Base-by-base conservation (phyloP, 2,113 vertebrate species). In the Gobius niger region DNA sequence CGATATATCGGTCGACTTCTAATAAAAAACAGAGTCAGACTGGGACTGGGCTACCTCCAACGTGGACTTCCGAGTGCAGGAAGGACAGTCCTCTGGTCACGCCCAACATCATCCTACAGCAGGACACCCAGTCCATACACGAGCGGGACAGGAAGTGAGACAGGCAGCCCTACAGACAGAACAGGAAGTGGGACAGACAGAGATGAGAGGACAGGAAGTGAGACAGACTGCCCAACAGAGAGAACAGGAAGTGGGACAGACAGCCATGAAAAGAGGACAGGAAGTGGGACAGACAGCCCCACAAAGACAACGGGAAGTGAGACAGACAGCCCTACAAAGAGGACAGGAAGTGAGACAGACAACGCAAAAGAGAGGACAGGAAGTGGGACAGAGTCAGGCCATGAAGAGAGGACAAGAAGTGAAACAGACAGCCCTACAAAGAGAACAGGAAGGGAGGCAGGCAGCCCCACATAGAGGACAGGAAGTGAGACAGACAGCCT, bases 41-140 rank as follows among this genome's bases (percentile, higher is more conserved):
- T 24, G 24, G 24, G 24, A 24, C 24, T 24, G 34, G 6, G 9
- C 57, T 60, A 98, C 97, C 97, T 95, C 93, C 94, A 88, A 92
- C 90, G 76, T 92, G 88, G 46, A 97, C 85, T 82, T 98, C 97
- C 0, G 96, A 95, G 89, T 99, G 97, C 73, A 99, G 94, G 91
- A 96, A 98, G 4, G 96, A 95, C 65, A 99, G 85, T 73, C 96
- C 97, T 85, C 92, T 91, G 18, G 97, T 98, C 77, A 97, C 91
- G 0, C 95, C 94, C 60, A 95, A 95, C 67, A 93, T 93, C 92
- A 99, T 84, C 42, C 94, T 94, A 78, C 96, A 98, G 66, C 95
- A 98, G 85, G 93, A 93, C 65, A 92, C 86, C 84, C 84, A 89
- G 79, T 88, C 85, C 67, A 85, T 82, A 0, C 84, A 49, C 68